Conservation (phyloP, 2,888 invertebrate genomes). For the Psylliodes chrysocephalus region DNA sequence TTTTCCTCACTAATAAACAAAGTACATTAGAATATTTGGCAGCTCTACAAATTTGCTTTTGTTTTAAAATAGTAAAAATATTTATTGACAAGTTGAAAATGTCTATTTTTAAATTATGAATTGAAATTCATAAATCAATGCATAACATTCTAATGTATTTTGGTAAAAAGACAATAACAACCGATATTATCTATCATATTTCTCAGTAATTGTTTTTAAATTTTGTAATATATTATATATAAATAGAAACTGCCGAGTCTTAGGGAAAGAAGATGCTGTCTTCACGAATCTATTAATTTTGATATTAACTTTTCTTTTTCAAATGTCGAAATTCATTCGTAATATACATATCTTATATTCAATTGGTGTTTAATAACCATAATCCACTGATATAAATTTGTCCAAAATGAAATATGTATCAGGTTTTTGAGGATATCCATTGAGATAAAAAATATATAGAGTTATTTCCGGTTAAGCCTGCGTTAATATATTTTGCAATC, state of each 20-base stretch:
- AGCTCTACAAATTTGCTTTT: background rate
- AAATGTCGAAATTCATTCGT: too few species aligned
- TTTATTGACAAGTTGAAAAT: background rate
- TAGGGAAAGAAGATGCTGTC: background rate
- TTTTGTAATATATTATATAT: background rate
- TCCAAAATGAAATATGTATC: too few species aligned
- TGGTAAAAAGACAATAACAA: slow-evolving; percentile 42
- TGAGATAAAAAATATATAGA: too few species aligned
- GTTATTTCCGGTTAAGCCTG: too few species aligned
- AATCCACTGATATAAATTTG: too few species aligned
- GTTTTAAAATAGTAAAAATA: background rate
- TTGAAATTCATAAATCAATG: background rate
- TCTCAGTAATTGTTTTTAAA: background rate
- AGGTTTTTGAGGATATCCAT: too few species aligned
- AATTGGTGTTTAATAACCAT: too few species aligned
- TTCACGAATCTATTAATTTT: background rate
- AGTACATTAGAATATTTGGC: slow-evolving; percentile 31
- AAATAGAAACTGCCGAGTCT: background rate
- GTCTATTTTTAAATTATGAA: background rate
- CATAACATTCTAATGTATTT: slow-evolving; percentile 39
- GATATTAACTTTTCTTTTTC: background rate
- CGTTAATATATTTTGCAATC: too few species aligned
- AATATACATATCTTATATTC: too few species aligned
- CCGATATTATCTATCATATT: background rate
- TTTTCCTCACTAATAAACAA: slow-evolving; percentile 20